Base-by-base conservation (phyloP, 2,113 vertebrate genomes). In the Phyllopteryx taeniolatus region DNA sequence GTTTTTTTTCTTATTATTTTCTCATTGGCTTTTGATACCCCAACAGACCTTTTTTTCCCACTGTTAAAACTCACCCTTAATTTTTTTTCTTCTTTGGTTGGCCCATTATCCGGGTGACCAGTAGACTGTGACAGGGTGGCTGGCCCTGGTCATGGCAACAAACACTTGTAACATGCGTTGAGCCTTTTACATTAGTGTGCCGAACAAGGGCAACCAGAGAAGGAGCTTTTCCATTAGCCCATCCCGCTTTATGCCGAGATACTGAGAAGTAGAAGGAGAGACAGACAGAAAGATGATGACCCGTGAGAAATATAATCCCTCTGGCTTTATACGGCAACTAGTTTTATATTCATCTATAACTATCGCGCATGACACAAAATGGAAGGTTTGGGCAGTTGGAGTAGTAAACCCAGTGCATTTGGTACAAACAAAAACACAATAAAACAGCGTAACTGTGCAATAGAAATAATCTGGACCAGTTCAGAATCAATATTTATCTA, bases 51-150 rank as follows among this genome's bases (percentile, higher is more conserved):
- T n/a, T 19, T 1, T 39, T 7, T 2, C 7, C 8, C 6, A 84
- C 75, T 83, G 78, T 77, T 74, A 79, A 89, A 86, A 87, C 80
- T 90, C 89, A 86, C 62, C 79, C 65, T 76, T 91, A 91, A 92
- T 91, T 86, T 91, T 86, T 87, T 87, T 91, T 92, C 90, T 86
- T 87, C 87, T 85, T 81, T 83, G 81, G 86, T 92, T 92, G 96
- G 95, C 94, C 96, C 96, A 99, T 99, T 99, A 98, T 95, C 94
- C 96, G 93, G 93, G 94, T 94, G 96, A 93, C 95, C 96, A 95
- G 95, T 87, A 93, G 96, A 96, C 95, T 96, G 95, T 96, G 94
- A 97, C 96, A 94, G 88, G 94, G 87, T 60, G 74, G 94, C 86
- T 60, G 74, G 93, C 92, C 56, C 94, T 89, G 92, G 95, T 95